phyloP scores from a whole-genome alignment of 1,140 invertebrate genomes.

The Metaphire vulgaris region DNA sequence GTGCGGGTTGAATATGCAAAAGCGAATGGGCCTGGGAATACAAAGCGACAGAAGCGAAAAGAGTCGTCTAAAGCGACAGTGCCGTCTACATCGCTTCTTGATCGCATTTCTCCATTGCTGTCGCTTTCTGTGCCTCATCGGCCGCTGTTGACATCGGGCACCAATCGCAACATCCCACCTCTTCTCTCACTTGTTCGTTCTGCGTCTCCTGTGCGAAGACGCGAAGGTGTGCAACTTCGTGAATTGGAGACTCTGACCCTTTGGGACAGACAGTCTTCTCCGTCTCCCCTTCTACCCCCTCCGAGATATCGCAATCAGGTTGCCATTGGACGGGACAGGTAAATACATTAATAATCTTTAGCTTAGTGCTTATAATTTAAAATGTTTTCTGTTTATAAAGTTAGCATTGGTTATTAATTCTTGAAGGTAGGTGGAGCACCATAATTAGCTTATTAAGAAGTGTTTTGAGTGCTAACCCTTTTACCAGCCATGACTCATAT shows the following conservation, averaged over 20 bases:
- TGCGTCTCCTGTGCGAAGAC: no score
- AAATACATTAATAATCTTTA: no score
- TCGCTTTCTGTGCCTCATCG: background rate
- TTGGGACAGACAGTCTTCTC: background rate
- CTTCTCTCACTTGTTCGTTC: background rate
- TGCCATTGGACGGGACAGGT: background rate
- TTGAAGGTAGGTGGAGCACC: no score
- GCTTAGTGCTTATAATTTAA: no score
- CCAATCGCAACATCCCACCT: background rate
- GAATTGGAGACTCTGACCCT: background rate
- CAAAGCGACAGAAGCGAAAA: background rate
- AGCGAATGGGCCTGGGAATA: slow-evolving; percentile 20
- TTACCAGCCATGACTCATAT: no score
- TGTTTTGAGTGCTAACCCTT: no score
- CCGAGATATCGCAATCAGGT: background rate
- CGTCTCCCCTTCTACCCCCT: background rate
- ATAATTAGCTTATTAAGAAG: no score
- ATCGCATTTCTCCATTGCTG: background rate
- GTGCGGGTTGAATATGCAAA: slow-evolving; percentile 29
- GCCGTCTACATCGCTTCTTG: background rate
- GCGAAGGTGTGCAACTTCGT: background rate
- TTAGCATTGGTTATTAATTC: no score
- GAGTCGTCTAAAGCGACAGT: background rate
- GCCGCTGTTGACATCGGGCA: background rate
- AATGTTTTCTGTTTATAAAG: no score